Conservation (phyloP, 2,888 invertebrate genomes). For the Microchrysa polita region DNA sequence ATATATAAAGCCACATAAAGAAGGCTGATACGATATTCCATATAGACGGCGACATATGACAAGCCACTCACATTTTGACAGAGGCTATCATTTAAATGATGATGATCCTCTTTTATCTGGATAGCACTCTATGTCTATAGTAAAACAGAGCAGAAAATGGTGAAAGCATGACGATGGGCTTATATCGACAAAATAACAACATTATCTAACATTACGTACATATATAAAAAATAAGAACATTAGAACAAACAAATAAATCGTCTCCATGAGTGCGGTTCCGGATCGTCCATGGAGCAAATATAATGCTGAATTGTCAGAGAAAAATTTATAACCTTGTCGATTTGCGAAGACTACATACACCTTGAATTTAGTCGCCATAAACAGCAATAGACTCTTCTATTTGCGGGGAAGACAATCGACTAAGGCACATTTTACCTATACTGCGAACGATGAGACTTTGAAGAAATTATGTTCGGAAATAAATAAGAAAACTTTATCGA, state of each 20-base stretch:
- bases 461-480: conserved; percentile 41
- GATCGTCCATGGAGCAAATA: conserved; percentile 11
- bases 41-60: conserved; percentile 47
- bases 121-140: conserved; percentile 21
- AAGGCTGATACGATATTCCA: conserved; percentile 35
- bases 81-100: conserved; percentile 50
- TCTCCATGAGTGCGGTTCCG: conserved; percentile 15
- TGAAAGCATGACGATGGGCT: neutral
- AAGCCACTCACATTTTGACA: conserved; percentile 45
- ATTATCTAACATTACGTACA: conserved; percentile 36
- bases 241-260: conserved; percentile 40
- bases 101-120: conserved; percentile 47
- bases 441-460: conserved; percentile 37
- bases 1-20: conserved; percentile 32
- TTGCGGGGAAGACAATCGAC: conserved; percentile 19
- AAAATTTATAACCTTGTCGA: conserved; percentile 37
- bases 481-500: conserved; percentile 50
- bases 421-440: conserved; percentile 34
- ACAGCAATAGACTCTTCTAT: conserved; percentile 18
- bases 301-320: conserved; percentile 36
- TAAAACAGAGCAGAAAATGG: neutral
- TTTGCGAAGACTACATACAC: conserved; percentile 36
- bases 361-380: conserved; percentile 38
- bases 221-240: conserved; percentile 31
- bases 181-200: conserved; percentile 40